Conservation (phyloP, 1,140 invertebrate species). For the Xylocopa sonorina region DNA sequence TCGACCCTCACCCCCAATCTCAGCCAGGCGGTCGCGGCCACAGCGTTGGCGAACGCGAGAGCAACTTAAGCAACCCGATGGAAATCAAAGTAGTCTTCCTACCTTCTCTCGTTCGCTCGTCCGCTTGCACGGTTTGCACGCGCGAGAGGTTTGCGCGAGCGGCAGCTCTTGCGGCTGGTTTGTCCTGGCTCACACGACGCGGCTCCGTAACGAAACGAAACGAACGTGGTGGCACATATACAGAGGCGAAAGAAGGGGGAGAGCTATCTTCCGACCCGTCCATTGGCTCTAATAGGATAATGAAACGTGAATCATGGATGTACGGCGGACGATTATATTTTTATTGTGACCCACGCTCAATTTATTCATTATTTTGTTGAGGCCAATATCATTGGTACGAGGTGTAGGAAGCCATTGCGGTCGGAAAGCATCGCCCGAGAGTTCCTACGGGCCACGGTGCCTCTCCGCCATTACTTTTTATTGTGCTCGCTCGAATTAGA, state of each 20-base stretch:
- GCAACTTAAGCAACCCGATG: slow-evolving; percentile 35
- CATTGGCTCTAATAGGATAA: slow-evolving; percentile 77
- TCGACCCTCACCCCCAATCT: too few species aligned
- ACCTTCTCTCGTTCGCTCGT: slow-evolving; percentile 37
- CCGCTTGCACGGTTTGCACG: slow-evolving; percentile 32
- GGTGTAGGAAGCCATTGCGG: slow-evolving; percentile 62
- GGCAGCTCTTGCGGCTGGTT: slow-evolving; percentile 35
- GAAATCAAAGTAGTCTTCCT: slow-evolving; percentile 52
- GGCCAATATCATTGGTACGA: slow-evolving; percentile 75
- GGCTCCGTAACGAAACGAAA: slow-evolving; percentile 49
- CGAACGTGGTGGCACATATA: slow-evolving; percentile 45
- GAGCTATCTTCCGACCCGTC: slow-evolving; percentile 67
- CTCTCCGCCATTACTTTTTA: slow-evolving; percentile 45
- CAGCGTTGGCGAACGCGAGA: neutral
- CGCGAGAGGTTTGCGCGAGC: slow-evolving; percentile 37
- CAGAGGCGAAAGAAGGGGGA: slow-evolving; percentile 57
- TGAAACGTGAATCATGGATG: slow-evolving; percentile 75
- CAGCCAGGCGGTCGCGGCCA: too few species aligned
- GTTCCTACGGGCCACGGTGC: slow-evolving; percentile 39
- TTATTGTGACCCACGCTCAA: slow-evolving; percentile 74
- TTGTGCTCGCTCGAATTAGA: slow-evolving; percentile 39
- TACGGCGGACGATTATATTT: slow-evolving; percentile 74
- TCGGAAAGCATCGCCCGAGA: slow-evolving; percentile 60
- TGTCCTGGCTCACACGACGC: slow-evolving; percentile 57
- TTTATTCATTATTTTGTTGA: slow-evolving; percentile 78